Evolutionary conservation across 2,797 vertebrate species (phyloP), one percentile per base, ranked within the genome.

Genomic region (Notolepis coatsorum): DNA sequence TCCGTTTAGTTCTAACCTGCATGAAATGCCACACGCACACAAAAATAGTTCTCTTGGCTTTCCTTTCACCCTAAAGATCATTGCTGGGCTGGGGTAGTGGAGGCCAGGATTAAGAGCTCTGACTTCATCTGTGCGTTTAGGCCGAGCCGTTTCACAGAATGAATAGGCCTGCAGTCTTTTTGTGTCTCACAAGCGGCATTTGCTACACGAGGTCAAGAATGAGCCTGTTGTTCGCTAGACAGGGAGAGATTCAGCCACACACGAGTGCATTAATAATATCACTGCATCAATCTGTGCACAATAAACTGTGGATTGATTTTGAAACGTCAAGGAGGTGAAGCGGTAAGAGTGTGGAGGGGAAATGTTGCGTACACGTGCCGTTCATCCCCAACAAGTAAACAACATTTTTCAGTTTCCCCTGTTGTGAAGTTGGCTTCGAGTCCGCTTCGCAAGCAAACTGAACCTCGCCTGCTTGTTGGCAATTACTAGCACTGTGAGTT

Each of bases 91-190:
- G 15, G 13, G 33, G 18, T 5, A 13, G 39, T 49, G 25, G 15
- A 38, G 57, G 59, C 47, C 50, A 64, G 55, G 59, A 65, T 68
- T 72, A 72, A 42, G 53, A 53, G 52, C 46, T 64, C 66, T 67
- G 62, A 56, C 50, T 73, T 70, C 50, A 57, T 63, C 63, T 13
- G 46, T 23, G 30, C 38, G 31, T 60, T 59, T 59, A 65, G n/a
- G n/a, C n/a, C n/a, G n/a, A n/a, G 61, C 65, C 46, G 48, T 71
- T 68, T 47, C 38, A 53, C 59, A 65, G 49, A 31, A 64, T 55
- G 49, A 63, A 70, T 37, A 46, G 43, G 45, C 15, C 35, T 56
- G 35, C 47, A 7, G 21, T 50, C 50, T 28, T 46, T 39, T 60
- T 68, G 50, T 50, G 61, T 64, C 31, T 38, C 31, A 59, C 24